Percentiles rank a stretch among this genome's conserved stretches.
These are phyloP conservation scores for Microdon myrmicae DNA, from an alignment of 2,888 invertebrate species.

Conservation along the genomic window DNA sequence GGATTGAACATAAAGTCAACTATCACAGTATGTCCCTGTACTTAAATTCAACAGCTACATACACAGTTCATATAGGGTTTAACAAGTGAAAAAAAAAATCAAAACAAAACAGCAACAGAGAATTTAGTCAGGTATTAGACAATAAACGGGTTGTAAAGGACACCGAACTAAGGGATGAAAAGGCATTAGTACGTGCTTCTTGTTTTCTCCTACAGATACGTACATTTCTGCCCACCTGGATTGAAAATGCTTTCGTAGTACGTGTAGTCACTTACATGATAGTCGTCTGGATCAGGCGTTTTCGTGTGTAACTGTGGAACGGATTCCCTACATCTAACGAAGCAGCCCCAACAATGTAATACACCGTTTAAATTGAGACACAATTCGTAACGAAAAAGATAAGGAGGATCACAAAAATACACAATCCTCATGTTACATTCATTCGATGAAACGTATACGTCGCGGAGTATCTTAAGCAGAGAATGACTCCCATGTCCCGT, in stretches of 20 bases:
- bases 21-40: slow-evolving; percentile 1
- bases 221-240: slow-evolving; percentile 10
- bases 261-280: too few species aligned
- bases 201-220: slow-evolving; percentile 11
- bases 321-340: too few species aligned
- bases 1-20: neutral
- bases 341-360: slow-evolving; percentile 21
- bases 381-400: slow-evolving; percentile 11
- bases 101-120: slow-evolving; percentile 15
- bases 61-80: neutral
- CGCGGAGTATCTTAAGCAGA: slow-evolving; percentile 4
- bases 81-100: slow-evolving; percentile 4
- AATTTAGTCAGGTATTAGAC: slow-evolving; percentile 10
- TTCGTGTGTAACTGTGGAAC: too few species aligned
- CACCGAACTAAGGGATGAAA: slow-evolving; percentile 7
- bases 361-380: slow-evolving; percentile 33
- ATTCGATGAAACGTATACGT: slow-evolving; percentile 6
- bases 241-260: slow-evolving; percentile 21
- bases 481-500: slow-evolving; percentile 3
- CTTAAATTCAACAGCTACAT: neutral
- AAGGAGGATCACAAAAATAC: slow-evolving; percentile 1
- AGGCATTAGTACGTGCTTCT: slow-evolving; percentile 11
- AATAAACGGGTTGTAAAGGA: slow-evolving; percentile 4
- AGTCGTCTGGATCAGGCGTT: too few species aligned
- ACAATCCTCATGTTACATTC: slow-evolving; percentile 16